These are phyloP conservation scores for Paracanthobrama guichenoti DNA, from an alignment of 2,113 vertebrate species.

Conservation along the genomic window DNA sequence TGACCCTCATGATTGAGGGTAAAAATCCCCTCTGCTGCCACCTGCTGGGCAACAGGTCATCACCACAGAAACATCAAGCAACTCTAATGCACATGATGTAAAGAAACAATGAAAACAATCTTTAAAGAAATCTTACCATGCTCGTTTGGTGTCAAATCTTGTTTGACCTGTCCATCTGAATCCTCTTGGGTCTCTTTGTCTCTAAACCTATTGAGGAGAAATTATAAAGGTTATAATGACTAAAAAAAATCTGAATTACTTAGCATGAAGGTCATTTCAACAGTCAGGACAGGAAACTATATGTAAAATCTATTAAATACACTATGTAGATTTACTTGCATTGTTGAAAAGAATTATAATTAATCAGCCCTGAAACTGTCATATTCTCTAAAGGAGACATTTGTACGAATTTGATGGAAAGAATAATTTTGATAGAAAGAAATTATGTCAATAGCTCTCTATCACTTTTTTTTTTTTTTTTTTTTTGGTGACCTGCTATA, in stretches of 20 bases:
- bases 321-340: background rate
- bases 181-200: slow-evolving; percentile 28
- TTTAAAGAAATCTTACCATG: slow-evolving; percentile 27
- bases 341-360: background rate
- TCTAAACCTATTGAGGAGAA: slow-evolving; percentile 47
- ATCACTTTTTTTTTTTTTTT: no score
- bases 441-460: background rate
- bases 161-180: background rate
- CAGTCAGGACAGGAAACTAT: background rate
- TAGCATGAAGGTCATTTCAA: background rate
- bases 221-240: background rate
- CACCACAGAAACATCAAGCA: background rate
- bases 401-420: background rate
- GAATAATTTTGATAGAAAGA: background rate
- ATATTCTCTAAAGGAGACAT: background rate
- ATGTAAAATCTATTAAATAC: background rate
- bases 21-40: background rate
- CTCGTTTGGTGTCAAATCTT: slow-evolving; percentile 7
- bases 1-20: background rate
- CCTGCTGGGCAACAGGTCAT: slow-evolving; percentile 2
- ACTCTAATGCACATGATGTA: background rate
- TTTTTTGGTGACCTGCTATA: background rate
- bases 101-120: no score
- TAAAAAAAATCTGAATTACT: background rate
- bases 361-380: background rate